Percentiles rank a stretch among this genome's conserved stretches.
Evolutionary conservation across 2,113 vertebrate genomes (phyloP).

Genomic region (Pelodiscus sinensis): DNA sequence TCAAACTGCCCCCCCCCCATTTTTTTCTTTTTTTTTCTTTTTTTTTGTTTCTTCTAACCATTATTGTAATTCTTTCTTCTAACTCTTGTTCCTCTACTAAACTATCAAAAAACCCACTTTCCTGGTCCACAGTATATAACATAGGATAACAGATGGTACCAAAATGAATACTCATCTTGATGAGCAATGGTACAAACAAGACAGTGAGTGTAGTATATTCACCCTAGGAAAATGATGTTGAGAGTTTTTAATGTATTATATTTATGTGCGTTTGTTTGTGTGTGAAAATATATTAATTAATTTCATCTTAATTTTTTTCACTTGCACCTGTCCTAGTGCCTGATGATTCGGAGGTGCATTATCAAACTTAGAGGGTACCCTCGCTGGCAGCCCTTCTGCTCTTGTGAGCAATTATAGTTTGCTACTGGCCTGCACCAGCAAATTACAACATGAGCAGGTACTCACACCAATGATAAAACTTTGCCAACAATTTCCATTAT

Average conservation of each 20-base stretch:
- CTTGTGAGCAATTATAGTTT: not conserved
- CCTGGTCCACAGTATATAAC: conserved; percentile 49
- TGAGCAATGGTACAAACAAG: conserved; percentile 45
- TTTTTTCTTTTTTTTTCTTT: too few species aligned
- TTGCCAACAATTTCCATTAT: not conserved
- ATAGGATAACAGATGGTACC: conserved; percentile 36
- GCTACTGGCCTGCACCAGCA: accelerated
- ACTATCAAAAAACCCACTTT: conserved; percentile 62
- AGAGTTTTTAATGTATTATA: conserved; percentile 56
- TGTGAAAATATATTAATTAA: conserved; percentile 59
- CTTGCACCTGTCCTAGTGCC: conserved; percentile 42
- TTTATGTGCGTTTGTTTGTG: conserved; percentile 66
- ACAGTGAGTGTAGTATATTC: conserved; percentile 49
- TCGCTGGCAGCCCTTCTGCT: too few species aligned
- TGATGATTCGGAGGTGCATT: not conserved
- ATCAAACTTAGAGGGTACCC: too few species aligned
- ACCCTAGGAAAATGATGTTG: conserved; percentile 71
- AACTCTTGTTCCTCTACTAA: conserved; percentile 47
- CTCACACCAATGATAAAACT: not conserved
- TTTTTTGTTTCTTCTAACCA: conserved; percentile 33
- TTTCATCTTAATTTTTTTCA: conserved; percentile 59
- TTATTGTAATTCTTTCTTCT: conserved; percentile 48
- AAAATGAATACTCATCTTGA: conserved; percentile 39
- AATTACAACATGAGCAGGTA: not conserved
- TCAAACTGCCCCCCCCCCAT: not conserved